These are phyloP conservation scores for Macaca fascicularis DNA, from an alignment of 2,113 vertebrate species.

Conservation along the genomic window DNA sequence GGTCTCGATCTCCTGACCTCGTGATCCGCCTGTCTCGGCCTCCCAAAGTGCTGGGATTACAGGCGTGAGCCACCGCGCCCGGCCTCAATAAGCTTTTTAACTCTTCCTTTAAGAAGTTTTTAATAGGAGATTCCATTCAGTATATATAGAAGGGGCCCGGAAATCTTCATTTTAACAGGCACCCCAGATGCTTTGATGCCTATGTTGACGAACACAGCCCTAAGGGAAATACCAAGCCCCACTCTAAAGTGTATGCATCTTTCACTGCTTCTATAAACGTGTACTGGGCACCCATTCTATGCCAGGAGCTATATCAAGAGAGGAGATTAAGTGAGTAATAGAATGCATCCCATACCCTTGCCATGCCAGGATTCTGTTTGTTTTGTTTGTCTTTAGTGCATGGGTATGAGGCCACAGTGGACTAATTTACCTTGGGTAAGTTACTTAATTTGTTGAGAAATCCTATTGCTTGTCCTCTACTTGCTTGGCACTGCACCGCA, in stretches of 20 bases:
- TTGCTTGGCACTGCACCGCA: not conserved
- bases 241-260: not conserved
- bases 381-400: not conserved
- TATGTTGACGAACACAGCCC: rapidly evolving
- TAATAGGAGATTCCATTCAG: not conserved
- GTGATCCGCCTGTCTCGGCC: no score
- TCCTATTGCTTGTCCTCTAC: not conserved
- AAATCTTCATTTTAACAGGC: not conserved
- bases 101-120: not conserved
- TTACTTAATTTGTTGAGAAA: not conserved
- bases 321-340: not conserved
- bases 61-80: no score
- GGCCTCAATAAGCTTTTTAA: not conserved
- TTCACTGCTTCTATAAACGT: not conserved
- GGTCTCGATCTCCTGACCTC: no score
- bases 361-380: not conserved
- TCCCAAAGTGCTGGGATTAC: no score
- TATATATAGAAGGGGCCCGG: not conserved
- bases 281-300: no score
- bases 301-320: not conserved
- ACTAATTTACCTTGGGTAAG: no score
- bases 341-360: not conserved
- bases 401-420: rapidly evolving
- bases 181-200: no score
- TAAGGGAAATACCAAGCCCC: not conserved